A percentile compares a stretch with the other conserved stretches of the same genome.
Evolutionary conservation across 2,113 vertebrate species (phyloP).

Genomic region (Mesitornis unicolor): DNA sequence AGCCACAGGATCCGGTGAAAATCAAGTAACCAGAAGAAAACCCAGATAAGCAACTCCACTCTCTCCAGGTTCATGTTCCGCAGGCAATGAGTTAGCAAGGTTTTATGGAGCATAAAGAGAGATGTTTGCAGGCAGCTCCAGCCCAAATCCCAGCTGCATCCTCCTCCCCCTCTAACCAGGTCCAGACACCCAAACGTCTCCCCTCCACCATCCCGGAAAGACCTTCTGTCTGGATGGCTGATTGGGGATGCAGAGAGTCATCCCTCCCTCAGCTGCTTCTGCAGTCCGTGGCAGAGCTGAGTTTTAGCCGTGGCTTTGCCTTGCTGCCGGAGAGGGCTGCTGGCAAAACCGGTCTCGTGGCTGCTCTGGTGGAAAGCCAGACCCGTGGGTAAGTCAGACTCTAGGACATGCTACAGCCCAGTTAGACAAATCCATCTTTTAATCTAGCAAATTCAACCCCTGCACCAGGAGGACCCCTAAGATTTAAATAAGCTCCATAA

Average conservation of each 20-base stretch:
- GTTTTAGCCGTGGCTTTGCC: not conserved
- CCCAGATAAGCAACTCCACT: not conserved
- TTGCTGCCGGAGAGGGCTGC: not conserved
- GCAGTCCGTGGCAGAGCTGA: not conserved
- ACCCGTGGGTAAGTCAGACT: not conserved
- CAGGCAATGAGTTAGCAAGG: conserved; percentile 12
- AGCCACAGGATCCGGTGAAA: not conserved
- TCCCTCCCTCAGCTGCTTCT: not conserved
- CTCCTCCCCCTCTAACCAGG: not conserved
- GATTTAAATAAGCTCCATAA: not conserved
- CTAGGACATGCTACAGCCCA: not conserved
- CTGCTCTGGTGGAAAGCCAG: not conserved
- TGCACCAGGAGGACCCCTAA: not conserved
- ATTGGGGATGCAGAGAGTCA: not conserved
- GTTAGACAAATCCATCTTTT: not conserved
- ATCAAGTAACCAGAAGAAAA: not conserved
- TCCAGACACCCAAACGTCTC: not conserved
- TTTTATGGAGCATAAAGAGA: not conserved
- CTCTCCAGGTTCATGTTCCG: accelerated
- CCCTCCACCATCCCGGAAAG: accelerated
- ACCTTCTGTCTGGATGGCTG: not conserved
- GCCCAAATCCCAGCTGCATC: not conserved
- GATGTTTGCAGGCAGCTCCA: not conserved
- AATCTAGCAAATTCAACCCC: not conserved
- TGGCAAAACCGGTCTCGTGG: accelerated